Conservation (phyloP, 2,113 vertebrate species). For the Anoura caudifer region DNA sequence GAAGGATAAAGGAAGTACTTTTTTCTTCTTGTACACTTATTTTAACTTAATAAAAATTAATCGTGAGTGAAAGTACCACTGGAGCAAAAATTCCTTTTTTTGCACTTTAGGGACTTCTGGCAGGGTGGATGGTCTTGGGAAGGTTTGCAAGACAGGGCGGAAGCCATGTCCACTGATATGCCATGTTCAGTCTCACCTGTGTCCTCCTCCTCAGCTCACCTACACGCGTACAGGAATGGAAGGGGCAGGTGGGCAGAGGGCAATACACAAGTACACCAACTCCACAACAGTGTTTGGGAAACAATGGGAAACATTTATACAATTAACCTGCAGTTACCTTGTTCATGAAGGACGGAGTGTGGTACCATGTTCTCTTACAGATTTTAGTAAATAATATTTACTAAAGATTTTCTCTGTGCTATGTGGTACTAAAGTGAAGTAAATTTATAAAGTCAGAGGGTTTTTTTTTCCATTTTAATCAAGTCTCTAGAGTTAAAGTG, state of each 20-base stretch:
- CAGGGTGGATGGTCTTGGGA: fast-evolving
- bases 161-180: not conserved
- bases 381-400: not conserved
- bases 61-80: not conserved
- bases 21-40: not conserved
- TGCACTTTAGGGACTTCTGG: not conserved
- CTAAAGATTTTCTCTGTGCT: not conserved
- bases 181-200: not conserved
- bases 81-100: not conserved
- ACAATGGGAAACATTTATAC: not conserved
- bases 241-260: not conserved
- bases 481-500: constrained; percentile 28
- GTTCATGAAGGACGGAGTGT: not conserved
- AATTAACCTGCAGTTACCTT: not conserved
- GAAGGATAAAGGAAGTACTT: not conserved
- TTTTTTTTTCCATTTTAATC: constrained; percentile 49
- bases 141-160: not conserved
- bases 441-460: constrained; percentile 14
- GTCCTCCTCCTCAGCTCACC: not conserved
- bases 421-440: not conserved
- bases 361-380: not conserved
- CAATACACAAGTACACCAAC: not conserved
- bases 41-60: constrained; percentile 7
- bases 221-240: not conserved
- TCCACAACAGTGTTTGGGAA: not conserved